These are phyloP conservation scores for Campoletis raptor DNA, from an alignment of 2,888 invertebrate species.

Conservation along the genomic window DNA sequence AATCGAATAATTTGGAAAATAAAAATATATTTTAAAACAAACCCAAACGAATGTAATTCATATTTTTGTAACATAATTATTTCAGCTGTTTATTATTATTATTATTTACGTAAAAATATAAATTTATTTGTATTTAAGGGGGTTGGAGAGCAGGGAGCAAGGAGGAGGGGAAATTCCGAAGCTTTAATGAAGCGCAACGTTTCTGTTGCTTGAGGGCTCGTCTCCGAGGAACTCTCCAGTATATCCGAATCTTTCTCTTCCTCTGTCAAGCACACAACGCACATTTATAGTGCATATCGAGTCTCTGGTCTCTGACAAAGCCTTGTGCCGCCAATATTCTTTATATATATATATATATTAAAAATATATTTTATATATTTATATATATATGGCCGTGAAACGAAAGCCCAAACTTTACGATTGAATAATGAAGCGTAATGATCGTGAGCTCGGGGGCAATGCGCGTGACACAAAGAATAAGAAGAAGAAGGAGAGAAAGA, in stretches of 20 bases:
- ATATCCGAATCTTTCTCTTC: conserved; percentile 19
- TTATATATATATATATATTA: background rate
- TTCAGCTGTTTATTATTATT: too few species aligned
- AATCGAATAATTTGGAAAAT: too few species aligned
- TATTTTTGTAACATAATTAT: background rate
- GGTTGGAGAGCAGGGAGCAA: background rate
- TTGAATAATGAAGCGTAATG: conserved; percentile 75
- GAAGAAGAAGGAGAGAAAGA: conserved; percentile 13
- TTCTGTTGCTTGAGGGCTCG: conserved; percentile 39
- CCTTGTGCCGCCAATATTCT: conserved; percentile 40
- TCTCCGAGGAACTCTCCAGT: conserved; percentile 28
- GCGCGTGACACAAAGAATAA: conserved; percentile 22
- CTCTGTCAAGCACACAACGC: background rate
- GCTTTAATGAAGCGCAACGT: conserved; percentile 60
- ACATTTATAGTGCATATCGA: conserved; percentile 40
- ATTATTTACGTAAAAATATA: too few species aligned
- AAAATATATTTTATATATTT: background rate
- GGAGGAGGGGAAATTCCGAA: conserved; percentile 26
- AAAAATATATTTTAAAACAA: too few species aligned
- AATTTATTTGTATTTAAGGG: too few species aligned
- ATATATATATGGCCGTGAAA: conserved; percentile 53
- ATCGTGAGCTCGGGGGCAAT: conserved; percentile 35
- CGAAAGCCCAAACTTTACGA: conserved; percentile 73
- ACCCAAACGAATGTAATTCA: too few species aligned
- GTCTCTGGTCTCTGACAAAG: conserved; percentile 28